Evolutionary conservation across 1,140 invertebrate species (phyloP).

Genomic region (Orchestia grillus): DNA sequence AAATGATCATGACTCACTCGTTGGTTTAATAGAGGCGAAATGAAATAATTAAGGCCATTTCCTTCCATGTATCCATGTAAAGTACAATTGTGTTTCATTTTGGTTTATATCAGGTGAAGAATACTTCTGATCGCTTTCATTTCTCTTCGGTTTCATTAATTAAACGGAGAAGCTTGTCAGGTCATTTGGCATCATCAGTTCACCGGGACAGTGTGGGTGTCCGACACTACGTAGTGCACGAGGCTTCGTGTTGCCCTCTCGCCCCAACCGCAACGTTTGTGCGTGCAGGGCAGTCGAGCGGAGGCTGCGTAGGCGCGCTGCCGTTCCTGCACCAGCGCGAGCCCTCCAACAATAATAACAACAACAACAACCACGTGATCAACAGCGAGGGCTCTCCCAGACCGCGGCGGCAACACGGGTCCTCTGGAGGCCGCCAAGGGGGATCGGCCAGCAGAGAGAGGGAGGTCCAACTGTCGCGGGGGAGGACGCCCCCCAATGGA

Average conservation of each 20-base stretch:
- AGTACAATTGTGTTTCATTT: too few relatives aligned
- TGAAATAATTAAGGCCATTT: too few relatives aligned
- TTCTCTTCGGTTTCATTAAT: too few relatives aligned
- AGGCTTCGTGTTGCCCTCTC: neutral
- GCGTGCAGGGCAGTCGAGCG: constrained; percentile 1
- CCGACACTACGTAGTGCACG: too few relatives aligned
- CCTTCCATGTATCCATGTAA: too few relatives aligned
- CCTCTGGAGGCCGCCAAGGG: neutral
- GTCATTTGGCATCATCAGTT: too few relatives aligned
- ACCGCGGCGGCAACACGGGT: constrained; percentile 36
- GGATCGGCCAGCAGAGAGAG: constrained; percentile 1
- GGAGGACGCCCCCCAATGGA: neutral
- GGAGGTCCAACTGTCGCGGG: neutral
- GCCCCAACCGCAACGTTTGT: neutral
- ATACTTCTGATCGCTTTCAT: too few relatives aligned
- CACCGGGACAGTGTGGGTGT: too few relatives aligned
- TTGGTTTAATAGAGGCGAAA: too few relatives aligned
- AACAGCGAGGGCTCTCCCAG: neutral
- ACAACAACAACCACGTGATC: constrained; percentile 4
- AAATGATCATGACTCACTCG: too few relatives aligned
- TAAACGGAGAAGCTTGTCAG: too few relatives aligned
- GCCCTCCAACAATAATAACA: constrained; percentile 31
- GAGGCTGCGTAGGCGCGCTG: neutral
- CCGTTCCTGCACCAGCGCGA: constrained; percentile 50
- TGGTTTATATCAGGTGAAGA: too few relatives aligned